Conservation (phyloP, 2,888 invertebrate species). For the Lumbricus terrestris region DNA sequence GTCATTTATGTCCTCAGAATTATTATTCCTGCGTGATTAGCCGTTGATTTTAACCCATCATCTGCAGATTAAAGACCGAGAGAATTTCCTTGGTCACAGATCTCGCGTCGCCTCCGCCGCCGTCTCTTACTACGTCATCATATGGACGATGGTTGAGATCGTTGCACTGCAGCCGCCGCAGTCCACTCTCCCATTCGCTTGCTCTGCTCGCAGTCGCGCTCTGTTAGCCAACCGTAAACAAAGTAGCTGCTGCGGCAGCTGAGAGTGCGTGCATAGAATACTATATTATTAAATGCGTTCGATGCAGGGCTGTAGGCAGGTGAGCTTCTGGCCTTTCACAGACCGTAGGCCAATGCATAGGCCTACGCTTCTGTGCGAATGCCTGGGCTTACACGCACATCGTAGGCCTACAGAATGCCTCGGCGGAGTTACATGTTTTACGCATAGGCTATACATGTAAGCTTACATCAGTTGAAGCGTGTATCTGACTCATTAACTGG, state of each 20-base stretch:
- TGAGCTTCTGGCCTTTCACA: background rate
- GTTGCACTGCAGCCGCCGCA: background rate
- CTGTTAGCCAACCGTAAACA: slow-evolving; percentile 6
- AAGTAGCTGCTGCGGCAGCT: background rate
- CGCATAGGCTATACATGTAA: no score
- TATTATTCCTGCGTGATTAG: background rate
- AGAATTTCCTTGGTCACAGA: background rate
- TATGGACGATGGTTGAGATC: background rate
- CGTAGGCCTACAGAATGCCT: no score
- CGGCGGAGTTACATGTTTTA: no score
- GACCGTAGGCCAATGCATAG: background rate
- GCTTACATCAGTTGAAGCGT: background rate
- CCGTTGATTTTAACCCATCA: background rate
- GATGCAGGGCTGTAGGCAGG: background rate
- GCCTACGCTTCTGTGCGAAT: background rate
- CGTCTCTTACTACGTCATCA: no score
- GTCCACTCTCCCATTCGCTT: background rate
- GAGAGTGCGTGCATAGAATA: background rate
- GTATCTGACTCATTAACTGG: background rate
- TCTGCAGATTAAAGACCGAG: background rate
- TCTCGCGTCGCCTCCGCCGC: no score
- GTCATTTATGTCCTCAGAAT: background rate
- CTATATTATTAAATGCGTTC: background rate
- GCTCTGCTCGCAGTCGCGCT: background rate
- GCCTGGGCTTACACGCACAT: background rate